These are phyloP conservation scores for Hydrotaea diabolus DNA, from an alignment of 2,888 invertebrate species.

Conservation along the genomic window DNA sequence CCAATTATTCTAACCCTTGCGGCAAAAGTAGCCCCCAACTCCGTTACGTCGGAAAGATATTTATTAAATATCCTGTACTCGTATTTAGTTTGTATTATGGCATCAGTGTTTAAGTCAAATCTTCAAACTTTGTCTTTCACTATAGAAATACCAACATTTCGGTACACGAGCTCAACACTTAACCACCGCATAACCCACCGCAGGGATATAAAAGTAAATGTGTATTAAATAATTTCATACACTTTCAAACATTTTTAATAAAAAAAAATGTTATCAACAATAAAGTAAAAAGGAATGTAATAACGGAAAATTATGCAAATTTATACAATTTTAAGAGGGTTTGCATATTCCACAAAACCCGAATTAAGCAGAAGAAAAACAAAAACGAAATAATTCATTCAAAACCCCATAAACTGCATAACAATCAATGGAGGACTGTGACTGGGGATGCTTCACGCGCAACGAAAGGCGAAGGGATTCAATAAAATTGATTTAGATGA, in stretches of 20 bases:
- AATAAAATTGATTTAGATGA: constrained; percentile 40
- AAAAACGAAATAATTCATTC: not conserved
- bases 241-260: not conserved
- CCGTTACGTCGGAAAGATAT: too few species aligned
- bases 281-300: not conserved
- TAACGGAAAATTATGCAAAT: constrained; percentile 23
- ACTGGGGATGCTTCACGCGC: not conserved
- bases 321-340: constrained; percentile 18
- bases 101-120: too few species aligned
- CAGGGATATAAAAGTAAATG: not conserved
- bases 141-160: too few species aligned
- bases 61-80: too few species aligned
- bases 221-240: not conserved
- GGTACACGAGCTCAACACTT: too few species aligned
- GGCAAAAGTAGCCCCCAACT: too few species aligned
- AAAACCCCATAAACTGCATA: not conserved
- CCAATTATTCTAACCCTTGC: too few species aligned
- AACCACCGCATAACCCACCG: too few species aligned
- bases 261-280: not conserved
- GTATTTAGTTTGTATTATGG: too few species aligned
- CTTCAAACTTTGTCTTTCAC: too few species aligned
- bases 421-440: not conserved
- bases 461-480: not conserved
- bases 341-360: not conserved
- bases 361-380: not conserved